Conservation (phyloP, 2,888 invertebrate species). For the Heliconius erato region DNA sequence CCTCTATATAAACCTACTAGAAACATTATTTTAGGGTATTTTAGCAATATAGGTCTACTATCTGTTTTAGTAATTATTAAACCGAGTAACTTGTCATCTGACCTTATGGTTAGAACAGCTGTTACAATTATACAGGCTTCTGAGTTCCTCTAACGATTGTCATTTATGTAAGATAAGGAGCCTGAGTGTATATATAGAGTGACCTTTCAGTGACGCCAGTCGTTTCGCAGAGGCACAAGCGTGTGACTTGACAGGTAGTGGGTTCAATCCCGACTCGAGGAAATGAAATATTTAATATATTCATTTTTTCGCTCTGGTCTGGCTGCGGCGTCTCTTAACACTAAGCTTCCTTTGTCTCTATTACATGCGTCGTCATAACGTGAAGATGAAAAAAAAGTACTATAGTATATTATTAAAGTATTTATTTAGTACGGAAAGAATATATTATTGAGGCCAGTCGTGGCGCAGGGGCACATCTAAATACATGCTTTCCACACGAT, state of each 20-base stretch:
- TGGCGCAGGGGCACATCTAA: not conserved
- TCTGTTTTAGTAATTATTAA: not conserved
- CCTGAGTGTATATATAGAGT: not conserved
- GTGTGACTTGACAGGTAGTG: not conserved
- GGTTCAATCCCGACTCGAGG: not conserved
- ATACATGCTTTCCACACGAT: conserved; percentile 20
- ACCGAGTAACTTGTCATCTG: conserved; percentile 1
- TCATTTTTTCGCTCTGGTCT: not conserved
- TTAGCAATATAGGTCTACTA: not conserved
- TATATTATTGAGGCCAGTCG: not conserved
- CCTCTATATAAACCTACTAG: not conserved
- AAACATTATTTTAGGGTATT: not conserved
- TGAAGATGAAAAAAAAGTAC: not conserved
- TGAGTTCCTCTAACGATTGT: not conserved
- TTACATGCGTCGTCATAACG: no score
- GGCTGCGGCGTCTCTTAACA: not conserved
- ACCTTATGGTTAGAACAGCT: conserved; percentile 11
- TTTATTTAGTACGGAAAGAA: no score
- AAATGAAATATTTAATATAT: not conserved
- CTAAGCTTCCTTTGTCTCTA: not conserved
- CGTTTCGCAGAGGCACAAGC: no score
- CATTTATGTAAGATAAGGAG: not conserved
- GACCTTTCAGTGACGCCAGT: not conserved
- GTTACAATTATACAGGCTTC: conserved; percentile 14
- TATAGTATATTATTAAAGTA: no score